These are phyloP conservation scores for Bolinopsis microptera DNA, from an alignment of 37 sponge, comb jelly and placozoan species.

Conservation along the genomic window DNA sequence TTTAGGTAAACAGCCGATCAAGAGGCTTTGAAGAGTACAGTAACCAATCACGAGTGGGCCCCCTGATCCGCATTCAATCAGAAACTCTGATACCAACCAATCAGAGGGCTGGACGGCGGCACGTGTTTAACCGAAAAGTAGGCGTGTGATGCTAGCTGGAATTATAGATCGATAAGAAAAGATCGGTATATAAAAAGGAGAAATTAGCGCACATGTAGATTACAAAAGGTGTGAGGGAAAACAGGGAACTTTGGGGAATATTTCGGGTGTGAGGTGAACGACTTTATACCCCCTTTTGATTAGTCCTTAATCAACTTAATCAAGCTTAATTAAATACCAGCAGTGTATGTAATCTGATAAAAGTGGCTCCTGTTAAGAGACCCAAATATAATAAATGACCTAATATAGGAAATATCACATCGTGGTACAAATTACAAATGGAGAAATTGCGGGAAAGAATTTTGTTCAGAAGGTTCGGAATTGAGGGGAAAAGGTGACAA, in stretches of 20 bases:
- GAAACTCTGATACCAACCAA: neutral
- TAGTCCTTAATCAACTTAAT: neutral
- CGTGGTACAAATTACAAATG: neutral
- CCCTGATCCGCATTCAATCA: neutral
- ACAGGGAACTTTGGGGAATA: neutral
- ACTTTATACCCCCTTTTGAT: neutral
- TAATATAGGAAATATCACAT: neutral
- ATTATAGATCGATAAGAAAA: neutral
- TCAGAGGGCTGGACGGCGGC: neutral
- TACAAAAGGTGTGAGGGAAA: neutral
- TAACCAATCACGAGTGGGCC: neutral
- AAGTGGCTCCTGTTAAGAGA: neutral
- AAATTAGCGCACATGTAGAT: neutral
- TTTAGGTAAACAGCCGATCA: neutral
- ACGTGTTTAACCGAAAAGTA: too few relatives aligned
- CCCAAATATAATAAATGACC: neutral
- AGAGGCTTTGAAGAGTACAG: neutral
- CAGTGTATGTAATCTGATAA: neutral
- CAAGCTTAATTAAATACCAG: neutral
- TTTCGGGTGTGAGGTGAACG: neutral
- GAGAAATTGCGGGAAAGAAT: neutral
- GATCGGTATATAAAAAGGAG: neutral
- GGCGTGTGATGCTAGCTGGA: neutral
- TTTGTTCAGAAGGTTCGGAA: too few relatives aligned
- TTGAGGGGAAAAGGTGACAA: too few relatives aligned